phyloP scores from a whole-genome alignment of 2,888 invertebrate species.

The Stenurella melanura region DNA sequence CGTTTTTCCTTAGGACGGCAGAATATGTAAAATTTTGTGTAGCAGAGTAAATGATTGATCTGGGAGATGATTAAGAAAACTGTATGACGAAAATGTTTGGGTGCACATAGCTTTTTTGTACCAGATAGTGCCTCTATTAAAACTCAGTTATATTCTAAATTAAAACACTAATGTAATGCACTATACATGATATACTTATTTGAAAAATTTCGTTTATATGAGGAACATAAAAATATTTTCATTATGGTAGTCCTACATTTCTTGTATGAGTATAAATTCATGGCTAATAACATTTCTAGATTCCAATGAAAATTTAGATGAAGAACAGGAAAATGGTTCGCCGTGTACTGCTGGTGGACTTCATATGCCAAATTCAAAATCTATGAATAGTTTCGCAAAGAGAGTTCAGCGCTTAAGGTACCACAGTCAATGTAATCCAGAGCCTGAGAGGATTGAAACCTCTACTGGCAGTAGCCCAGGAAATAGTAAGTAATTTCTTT shows the following conservation, averaged over 20 bases:
- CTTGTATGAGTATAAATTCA: not conserved
- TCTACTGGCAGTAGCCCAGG: conserved; percentile 74
- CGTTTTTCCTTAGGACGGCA: too few species aligned
- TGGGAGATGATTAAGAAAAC: too few species aligned
- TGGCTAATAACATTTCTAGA: conserved; percentile 35
- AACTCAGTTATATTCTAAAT: too few species aligned
- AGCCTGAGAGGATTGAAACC: conserved; percentile 67
- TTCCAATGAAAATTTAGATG: conserved; percentile 65
- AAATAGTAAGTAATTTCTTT: conserved; percentile 63
- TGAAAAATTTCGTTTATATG: too few species aligned
- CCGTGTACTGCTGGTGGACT: conserved; percentile 78
- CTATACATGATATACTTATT: too few species aligned
- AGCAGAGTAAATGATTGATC: too few species aligned
- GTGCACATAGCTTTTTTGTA: too few species aligned
- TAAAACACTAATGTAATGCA: too few species aligned
- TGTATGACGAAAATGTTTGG: too few species aligned
- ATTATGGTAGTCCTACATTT: not conserved
- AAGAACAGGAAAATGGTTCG: conserved; percentile 74
- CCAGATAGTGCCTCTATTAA: too few species aligned
- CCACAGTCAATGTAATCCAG: conserved; percentile 80
- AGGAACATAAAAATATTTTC: too few species aligned
- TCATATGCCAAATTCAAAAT: conserved; percentile 78
- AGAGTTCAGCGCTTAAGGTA: conserved; percentile 77
- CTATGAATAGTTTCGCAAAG: conserved; percentile 77
- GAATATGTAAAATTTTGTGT: too few species aligned